Evolutionary conservation across 2,113 vertebrate genomes (phyloP).

Genomic region (Saguinus midas): DNA sequence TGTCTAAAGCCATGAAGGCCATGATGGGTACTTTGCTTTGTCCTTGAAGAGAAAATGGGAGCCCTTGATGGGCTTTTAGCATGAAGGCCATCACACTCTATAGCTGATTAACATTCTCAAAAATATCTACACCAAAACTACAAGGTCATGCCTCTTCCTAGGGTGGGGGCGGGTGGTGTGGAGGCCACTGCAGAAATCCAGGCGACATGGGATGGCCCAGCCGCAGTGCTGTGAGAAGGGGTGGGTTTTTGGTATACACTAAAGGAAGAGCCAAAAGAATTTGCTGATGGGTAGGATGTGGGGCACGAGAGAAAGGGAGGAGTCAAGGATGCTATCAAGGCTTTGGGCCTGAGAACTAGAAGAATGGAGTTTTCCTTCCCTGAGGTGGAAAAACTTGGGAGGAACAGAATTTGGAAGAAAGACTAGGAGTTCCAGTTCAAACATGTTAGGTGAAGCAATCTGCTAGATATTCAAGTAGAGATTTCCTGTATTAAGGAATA

Average conservation of each 20-base stretch:
- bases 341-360: neutral
- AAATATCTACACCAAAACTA: neutral
- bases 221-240: neutral
- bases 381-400: neutral
- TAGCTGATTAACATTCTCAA: neutral
- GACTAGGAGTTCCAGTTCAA: neutral
- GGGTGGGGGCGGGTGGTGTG: too few relatives aligned
- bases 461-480: neutral
- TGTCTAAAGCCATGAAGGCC: neutral
- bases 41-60: neutral
- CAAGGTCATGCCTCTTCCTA: neutral
- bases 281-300: neutral
- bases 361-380: neutral
- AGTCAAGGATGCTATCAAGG: neutral
- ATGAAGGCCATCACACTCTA: fast-evolving
- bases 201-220: fast-evolving
- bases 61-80: neutral
- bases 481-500: neutral
- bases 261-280: neutral
- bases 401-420: neutral
- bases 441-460: neutral
- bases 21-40: neutral
- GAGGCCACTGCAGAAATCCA: neutral
- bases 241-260: neutral
- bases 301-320: neutral